phyloP scores from a whole-genome alignment of 2,888 invertebrate species.

The Dendrolimus pini region DNA sequence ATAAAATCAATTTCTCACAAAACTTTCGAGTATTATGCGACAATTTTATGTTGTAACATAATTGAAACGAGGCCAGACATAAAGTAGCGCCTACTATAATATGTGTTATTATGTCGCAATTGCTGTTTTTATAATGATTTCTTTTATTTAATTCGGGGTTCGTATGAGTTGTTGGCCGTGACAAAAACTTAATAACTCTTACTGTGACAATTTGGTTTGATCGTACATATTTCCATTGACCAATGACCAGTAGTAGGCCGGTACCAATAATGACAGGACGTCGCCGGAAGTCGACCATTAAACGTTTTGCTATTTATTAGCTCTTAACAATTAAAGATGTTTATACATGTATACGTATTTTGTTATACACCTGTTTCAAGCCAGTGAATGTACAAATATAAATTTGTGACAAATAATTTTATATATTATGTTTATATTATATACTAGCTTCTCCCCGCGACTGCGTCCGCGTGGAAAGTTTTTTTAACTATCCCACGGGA shows the following conservation, averaged over 20 bases:
- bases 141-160: constrained; percentile 22
- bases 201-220: constrained; percentile 9
- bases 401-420: too few relatives aligned
- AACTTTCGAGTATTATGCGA: constrained; percentile 7
- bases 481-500: too few relatives aligned
- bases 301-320: too few relatives aligned
- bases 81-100: neutral
- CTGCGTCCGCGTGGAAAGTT: too few relatives aligned
- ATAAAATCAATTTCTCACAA: neutral
- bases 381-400: too few relatives aligned
- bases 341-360: too few relatives aligned
- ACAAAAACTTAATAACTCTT: constrained; percentile 17
- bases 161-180: constrained; percentile 19
- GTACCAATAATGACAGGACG: too few relatives aligned
- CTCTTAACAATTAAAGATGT: too few relatives aligned
- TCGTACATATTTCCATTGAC: neutral
- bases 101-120: constrained; percentile 22
- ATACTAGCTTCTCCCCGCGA: too few relatives aligned
- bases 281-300: too few relatives aligned
- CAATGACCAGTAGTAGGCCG: neutral
- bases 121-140: constrained; percentile 22
- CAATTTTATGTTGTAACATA: constrained; percentile 1
- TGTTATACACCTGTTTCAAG: too few relatives aligned
- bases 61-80: neutral
- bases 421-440: too few relatives aligned